Evolutionary conservation across 2,113 vertebrate genomes (phyloP).

Genomic region (Callithrix jacchus): DNA sequence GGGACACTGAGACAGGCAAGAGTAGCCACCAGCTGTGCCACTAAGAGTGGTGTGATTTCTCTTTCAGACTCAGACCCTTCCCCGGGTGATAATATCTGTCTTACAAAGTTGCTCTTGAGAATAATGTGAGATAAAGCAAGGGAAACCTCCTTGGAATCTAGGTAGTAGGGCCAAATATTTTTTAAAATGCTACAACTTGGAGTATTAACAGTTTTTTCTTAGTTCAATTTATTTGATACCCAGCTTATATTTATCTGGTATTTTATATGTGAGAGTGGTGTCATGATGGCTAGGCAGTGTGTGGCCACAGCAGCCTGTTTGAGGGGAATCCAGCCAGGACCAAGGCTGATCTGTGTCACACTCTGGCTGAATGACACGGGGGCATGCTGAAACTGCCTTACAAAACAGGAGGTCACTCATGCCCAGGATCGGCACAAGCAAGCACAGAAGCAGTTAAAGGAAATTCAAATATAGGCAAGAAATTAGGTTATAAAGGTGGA

Average conservation of each 20-base stretch:
- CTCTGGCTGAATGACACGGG: not conserved
- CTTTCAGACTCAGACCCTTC: not conserved
- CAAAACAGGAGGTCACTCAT: not conserved
- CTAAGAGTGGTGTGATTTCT: not conserved
- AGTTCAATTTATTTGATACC: slow-evolving; percentile 1
- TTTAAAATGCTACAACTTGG: no score
- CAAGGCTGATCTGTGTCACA: not conserved
- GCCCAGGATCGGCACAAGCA: not conserved
- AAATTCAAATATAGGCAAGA: not conserved
- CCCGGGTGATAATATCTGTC: not conserved
- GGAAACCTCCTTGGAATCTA: not conserved
- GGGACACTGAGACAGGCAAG: not conserved
- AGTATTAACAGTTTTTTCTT: not conserved
- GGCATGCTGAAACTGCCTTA: not conserved
- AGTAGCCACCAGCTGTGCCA: not conserved
- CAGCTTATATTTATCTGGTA: not conserved
- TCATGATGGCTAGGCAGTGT: not conserved
- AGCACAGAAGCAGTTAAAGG: not conserved
- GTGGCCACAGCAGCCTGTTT: not conserved
- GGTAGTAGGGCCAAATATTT: not conserved
- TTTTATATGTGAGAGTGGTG: not conserved
- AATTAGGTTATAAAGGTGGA: not conserved
- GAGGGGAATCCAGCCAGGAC: not conserved
- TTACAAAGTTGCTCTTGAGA: not conserved
- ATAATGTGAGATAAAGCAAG: not conserved